phyloP scores from a whole-genome alignment of 2,888 invertebrate genomes.

The Psylliodes chrysocephalus region DNA sequence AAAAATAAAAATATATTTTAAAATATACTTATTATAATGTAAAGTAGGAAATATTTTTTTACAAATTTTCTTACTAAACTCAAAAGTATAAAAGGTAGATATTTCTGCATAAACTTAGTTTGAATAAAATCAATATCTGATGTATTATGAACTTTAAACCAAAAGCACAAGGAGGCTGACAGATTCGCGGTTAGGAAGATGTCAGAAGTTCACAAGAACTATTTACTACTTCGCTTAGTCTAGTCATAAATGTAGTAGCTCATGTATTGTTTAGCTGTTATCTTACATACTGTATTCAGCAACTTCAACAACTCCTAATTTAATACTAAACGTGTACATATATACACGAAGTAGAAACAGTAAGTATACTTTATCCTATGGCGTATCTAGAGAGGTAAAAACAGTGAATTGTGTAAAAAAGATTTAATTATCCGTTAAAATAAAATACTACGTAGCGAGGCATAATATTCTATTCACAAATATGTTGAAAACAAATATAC shows the following conservation, averaged over 20 bases:
- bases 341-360: not conserved
- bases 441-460: too few species aligned
- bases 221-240: constrained; percentile 5
- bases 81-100: too few species aligned
- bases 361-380: not conserved
- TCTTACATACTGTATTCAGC: not conserved
- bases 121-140: not conserved
- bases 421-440: too few species aligned
- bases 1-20: too few species aligned
- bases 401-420: not conserved
- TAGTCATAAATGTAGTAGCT: constrained; percentile 1
- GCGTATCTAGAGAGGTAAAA: not conserved
- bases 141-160: not conserved
- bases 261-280: constrained; percentile 13
- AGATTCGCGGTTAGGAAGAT: constrained; percentile 1
- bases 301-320: constrained; percentile 9
- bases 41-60: too few species aligned
- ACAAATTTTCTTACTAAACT: too few species aligned
- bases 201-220: constrained; percentile 5
- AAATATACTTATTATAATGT: too few species aligned
- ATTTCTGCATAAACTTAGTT: too few species aligned
- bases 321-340: not conserved
- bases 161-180: not conserved
- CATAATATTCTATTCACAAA: too few species aligned
- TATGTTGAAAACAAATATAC: too few species aligned